A percentile compares a stretch with the other conserved stretches of the same genome.
phyloP scores from a whole-genome alignment of 1,140 invertebrate species.

The Heliconius eleuchia region DNA sequence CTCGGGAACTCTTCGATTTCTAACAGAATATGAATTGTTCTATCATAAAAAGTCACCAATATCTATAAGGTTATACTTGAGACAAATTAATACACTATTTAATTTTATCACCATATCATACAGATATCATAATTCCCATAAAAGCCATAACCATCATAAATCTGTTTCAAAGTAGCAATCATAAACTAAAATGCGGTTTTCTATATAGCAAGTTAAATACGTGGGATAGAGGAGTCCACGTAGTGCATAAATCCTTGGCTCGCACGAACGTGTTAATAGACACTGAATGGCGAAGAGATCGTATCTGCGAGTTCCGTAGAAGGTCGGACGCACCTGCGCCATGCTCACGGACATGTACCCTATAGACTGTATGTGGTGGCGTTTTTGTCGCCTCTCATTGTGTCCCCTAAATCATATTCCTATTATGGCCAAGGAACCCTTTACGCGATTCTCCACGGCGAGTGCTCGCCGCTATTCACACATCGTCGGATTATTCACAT shows the following conservation, averaged over 20 bases:
- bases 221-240: constrained; percentile 4
- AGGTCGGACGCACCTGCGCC: constrained; percentile 30
- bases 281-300: constrained; percentile 28
- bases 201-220: neutral
- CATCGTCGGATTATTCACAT: constrained; percentile 25
- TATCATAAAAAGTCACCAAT: too few relatives aligned
- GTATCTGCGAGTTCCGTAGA: constrained; percentile 31
- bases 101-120: neutral
- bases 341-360: neutral
- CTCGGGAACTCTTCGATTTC: too few relatives aligned
- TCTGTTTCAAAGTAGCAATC: neutral
- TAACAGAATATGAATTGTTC: too few relatives aligned
- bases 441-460: constrained; percentile 35
- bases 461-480: constrained; percentile 21
- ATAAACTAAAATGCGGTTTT: neutral
- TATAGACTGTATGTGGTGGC: neutral
- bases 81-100: neutral
- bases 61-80: neutral
- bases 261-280: constrained; percentile 25
- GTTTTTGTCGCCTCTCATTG: constrained; percentile 36
- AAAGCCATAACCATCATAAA: neutral
- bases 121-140: neutral
- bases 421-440: constrained; percentile 42
- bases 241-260: constrained; percentile 25
- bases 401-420: constrained; percentile 44